Evolutionary conservation across 2,888 invertebrate species (phyloP).

Genomic region (Graphium colonna): DNA sequence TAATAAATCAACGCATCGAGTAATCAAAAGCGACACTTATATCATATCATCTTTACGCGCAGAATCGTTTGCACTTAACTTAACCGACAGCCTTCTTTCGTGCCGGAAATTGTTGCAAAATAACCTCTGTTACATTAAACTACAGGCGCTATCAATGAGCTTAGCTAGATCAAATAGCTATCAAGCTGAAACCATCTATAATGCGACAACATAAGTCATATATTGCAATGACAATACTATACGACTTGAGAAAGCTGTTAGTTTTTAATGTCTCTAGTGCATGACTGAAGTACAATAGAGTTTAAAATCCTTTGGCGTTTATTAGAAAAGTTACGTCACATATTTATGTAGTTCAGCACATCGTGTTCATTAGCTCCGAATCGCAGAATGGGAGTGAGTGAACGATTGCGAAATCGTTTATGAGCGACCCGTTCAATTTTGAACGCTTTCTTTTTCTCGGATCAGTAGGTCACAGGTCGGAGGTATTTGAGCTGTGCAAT

Average conservation of each 20-base stretch:
- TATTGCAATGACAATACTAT: not conserved
- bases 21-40: conserved; percentile 11
- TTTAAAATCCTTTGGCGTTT: conserved; percentile 5
- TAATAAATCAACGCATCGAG: not conserved
- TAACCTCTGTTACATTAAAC: conserved; percentile 21
- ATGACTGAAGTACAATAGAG: not conserved
- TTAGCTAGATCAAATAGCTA: conserved; percentile 5
- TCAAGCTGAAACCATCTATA: not conserved
- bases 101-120: conserved; percentile 22
- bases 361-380: conserved; percentile 58
- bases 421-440: conserved; percentile 19
- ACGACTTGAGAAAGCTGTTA: conserved; percentile 19
- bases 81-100: conserved; percentile 3
- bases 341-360: conserved; percentile 48
- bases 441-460: conserved; percentile 11
- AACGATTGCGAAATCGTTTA: conserved; percentile 45
- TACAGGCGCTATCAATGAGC: conserved; percentile 14
- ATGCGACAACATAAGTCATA: not conserved
- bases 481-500: not conserved
- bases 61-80: conserved; percentile 1
- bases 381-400: conserved; percentile 49
- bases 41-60: not conserved
- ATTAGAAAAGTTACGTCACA: conserved; percentile 43
- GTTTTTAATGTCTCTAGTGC: not conserved
- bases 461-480: conserved; percentile 1